Evolutionary conservation across 1,140 invertebrate genomes (phyloP).

Genomic region (Musca vetustissima): DNA sequence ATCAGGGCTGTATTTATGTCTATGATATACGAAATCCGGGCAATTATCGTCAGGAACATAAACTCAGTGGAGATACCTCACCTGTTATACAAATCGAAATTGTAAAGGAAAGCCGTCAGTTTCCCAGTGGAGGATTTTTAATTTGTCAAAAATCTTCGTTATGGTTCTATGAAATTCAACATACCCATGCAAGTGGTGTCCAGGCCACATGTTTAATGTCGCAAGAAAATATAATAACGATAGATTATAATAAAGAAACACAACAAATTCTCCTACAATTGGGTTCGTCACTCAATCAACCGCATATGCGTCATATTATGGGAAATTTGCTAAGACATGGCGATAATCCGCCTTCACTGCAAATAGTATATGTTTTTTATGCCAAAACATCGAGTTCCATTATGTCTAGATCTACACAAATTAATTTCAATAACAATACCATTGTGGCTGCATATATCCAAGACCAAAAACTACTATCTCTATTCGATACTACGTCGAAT

Average conservation of each 20-base stretch:
- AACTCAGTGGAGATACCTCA: constrained; percentile 42
- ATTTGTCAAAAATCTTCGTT: constrained; percentile 76
- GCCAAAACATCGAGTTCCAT: constrained; percentile 66
- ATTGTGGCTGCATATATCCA: constrained; percentile 71
- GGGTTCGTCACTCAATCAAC: constrained; percentile 59
- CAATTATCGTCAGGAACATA: constrained; percentile 48
- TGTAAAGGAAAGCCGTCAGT: constrained; percentile 40
- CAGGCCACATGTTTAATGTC: constrained; percentile 62
- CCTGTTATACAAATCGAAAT: constrained; percentile 53
- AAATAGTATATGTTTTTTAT: constrained; percentile 62
- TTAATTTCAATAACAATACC: constrained; percentile 60
- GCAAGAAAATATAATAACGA: constrained; percentile 73
- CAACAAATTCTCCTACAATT: constrained; percentile 67
- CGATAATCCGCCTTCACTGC: constrained; percentile 54
- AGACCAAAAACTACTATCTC: constrained; percentile 61
- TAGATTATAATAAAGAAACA: constrained; percentile 66
- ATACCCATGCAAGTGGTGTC: constrained; percentile 53
- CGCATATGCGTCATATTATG: constrained; percentile 66
- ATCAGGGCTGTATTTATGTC: constrained; percentile 39
- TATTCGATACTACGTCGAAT: constrained; percentile 72
- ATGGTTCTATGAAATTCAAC: constrained; percentile 64
- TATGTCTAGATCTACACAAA: constrained; percentile 64
- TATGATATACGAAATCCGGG: constrained; percentile 71
- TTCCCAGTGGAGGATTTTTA: constrained; percentile 65
- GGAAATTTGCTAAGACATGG: constrained; percentile 58